A percentile compares a stretch with the other conserved stretches of the same genome.
These are phyloP conservation scores for Ornithoptera alexandrae DNA, from an alignment of 2,888 invertebrate genomes.

Conservation along the genomic window DNA sequence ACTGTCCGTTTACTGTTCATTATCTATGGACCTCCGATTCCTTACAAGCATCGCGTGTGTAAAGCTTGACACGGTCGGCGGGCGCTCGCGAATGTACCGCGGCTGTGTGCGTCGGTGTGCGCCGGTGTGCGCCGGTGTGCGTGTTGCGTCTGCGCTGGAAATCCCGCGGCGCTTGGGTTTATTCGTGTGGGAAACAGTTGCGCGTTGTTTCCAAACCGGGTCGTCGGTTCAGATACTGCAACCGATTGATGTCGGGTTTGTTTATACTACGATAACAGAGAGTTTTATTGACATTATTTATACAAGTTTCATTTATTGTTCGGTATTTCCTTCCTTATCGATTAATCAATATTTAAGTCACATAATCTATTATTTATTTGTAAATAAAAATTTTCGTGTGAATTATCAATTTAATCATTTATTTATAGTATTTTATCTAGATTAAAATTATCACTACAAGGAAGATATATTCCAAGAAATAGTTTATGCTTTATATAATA, in stretches of 20 bases:
- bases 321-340: too few species aligned
- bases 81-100: constrained; percentile 31
- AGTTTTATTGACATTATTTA: background rate
- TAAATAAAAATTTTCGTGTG: too few species aligned
- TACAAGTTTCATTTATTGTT: too few species aligned
- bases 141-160: constrained; percentile 42
- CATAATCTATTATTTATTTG: too few species aligned
- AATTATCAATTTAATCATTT: too few species aligned
- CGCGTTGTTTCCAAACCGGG: constrained; percentile 34
- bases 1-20: constrained; percentile 51
- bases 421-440: too few species aligned
- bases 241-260: constrained; percentile 14
- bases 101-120: constrained; percentile 32
- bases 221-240: constrained; percentile 17
- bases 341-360: too few species aligned
- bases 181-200: constrained; percentile 43
- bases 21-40: constrained; percentile 39
- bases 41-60: constrained; percentile 35
- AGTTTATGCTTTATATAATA: too few species aligned
- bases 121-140: constrained; percentile 36
- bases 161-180: constrained; percentile 45
- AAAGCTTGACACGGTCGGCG: constrained; percentile 39
- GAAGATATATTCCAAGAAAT: too few species aligned
- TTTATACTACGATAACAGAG: background rate
- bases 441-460: too few species aligned